A percentile compares a stretch with the other conserved stretches of the same genome.
Evolutionary conservation across 2,888 invertebrate species (phyloP).

Genomic region (Ophion obscuratus): DNA sequence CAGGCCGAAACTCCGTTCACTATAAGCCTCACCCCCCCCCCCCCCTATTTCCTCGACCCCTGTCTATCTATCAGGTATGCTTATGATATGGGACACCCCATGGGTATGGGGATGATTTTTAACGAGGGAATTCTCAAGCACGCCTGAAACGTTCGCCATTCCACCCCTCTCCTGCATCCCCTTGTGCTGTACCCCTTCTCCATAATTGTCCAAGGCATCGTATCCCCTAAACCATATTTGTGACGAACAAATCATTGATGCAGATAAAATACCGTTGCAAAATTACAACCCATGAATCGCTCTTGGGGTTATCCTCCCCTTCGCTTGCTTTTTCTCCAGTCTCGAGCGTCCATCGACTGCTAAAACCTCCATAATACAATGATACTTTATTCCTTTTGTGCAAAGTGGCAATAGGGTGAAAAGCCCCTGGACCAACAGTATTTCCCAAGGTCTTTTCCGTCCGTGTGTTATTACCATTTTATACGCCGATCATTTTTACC

Average conservation of each 20-base stretch:
- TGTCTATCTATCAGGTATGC: neutral
- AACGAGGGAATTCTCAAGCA: no score
- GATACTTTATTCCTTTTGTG: neutral
- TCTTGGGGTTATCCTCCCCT: no score
- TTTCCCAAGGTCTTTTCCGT: neutral
- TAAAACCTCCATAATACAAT: neutral
- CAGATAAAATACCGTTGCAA: no score
- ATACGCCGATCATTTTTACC: neutral
- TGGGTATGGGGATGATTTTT: neutral
- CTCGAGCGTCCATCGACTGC: neutral
- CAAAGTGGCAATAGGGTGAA: neutral
- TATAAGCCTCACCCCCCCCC: neutral
- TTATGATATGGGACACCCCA: neutral
- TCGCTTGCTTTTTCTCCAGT: neutral
- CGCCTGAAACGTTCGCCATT: no score
- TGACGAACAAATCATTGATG: no score
- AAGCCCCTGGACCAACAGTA: neutral
- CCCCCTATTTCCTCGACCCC: neutral
- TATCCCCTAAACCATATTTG: no score
- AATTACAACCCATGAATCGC: no score
- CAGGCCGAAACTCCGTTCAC: neutral
- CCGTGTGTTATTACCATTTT: neutral
- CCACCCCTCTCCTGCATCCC: no score
- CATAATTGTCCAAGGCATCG: no score
- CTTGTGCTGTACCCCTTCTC: no score